Percentiles rank a stretch among this genome's conserved stretches.
These are phyloP conservation scores for Pedicia rivosa DNA, from an alignment of 2,888 invertebrate genomes.

Conservation along the genomic window DNA sequence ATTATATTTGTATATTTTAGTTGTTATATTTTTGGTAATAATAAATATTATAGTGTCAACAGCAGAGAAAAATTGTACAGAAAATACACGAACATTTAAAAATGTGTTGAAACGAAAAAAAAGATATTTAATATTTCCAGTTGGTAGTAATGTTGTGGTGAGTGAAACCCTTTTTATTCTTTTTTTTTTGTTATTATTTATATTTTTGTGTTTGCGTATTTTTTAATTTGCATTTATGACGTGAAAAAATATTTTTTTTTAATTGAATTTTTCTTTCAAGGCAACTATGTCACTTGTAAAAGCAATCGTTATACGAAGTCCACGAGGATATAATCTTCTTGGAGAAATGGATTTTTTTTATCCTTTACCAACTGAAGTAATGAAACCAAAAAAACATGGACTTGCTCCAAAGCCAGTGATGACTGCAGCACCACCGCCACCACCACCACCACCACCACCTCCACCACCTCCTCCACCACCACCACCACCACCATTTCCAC, in stretches of 20 bases:
- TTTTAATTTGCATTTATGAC: neutral
- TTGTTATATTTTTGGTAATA: too few relatives aligned
- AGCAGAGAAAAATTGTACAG: neutral
- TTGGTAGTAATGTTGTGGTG: neutral
- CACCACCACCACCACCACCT: too few relatives aligned
- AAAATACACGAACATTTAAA: neutral
- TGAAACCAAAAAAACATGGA: too few relatives aligned
- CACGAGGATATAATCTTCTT: neutral
- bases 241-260: neutral
- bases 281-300: neutral
- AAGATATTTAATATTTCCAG: neutral
- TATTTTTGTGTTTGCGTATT: too few relatives aligned
- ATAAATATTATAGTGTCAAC: too few relatives aligned
- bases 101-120: neutral
- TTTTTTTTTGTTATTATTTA: too few relatives aligned
- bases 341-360: slow-evolving; percentile 5
- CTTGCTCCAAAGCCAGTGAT: too few relatives aligned
- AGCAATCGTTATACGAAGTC: neutral
- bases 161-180: too few relatives aligned
- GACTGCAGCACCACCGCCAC: neutral
- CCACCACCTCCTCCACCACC: too few relatives aligned
- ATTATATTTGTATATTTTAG: too few relatives aligned
- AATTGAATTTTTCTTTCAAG: neutral
- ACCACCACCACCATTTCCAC: neutral
- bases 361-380: slow-evolving; percentile 1